Percentiles rank a stretch among this genome's conserved stretches.
Evolutionary conservation across 2,797 vertebrate genomes (phyloP).

Genomic region (Epinephelus malabaricus): DNA sequence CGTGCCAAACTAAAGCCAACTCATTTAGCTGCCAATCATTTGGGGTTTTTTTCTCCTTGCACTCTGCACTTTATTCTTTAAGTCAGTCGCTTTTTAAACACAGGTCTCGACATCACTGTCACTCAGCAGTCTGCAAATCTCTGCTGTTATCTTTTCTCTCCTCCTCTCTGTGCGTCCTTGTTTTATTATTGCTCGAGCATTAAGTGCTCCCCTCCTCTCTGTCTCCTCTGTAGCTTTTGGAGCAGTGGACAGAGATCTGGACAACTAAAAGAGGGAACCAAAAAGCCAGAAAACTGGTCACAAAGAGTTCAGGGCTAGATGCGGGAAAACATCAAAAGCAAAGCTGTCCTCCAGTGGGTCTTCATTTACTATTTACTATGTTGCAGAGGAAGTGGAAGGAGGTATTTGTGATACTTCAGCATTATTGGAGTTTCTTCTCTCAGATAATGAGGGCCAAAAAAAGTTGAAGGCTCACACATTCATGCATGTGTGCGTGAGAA

Average conservation of each 20-base stretch:
- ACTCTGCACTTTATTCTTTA: conserved; percentile 6
- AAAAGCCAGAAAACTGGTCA: conserved; percentile 1
- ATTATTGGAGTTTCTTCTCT: conserved; percentile 37
- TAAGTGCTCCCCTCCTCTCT: neutral
- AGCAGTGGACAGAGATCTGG: conserved; percentile 13
- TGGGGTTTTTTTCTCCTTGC: neutral
- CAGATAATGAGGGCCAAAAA: conserved; percentile 51
- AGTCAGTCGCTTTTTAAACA: conserved; percentile 33
- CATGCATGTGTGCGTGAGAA: conserved; percentile 43
- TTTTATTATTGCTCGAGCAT: conserved; percentile 11
- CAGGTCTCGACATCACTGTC: conserved; percentile 17
- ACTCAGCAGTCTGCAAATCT: conserved; percentile 11
- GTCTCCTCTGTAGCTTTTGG: conserved; percentile 5
- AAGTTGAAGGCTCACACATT: conserved; percentile 43
- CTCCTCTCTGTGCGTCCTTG: neutral
- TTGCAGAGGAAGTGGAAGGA: conserved; percentile 26
- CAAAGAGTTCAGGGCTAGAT: conserved; percentile 16
- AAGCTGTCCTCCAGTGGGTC: conserved; percentile 26
- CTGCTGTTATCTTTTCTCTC: conserved; percentile 19
- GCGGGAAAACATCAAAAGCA: conserved; percentile 48
- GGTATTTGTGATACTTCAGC: conserved; percentile 36
- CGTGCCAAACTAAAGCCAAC: conserved; percentile 42
- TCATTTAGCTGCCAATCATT: conserved; percentile 63
- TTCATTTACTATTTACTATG: conserved; percentile 46
- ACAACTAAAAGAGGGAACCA: conserved; percentile 24